Evolutionary conservation across 2,797 vertebrate genomes (phyloP).

Genomic region (Chaetodon trifasciatus): DNA sequence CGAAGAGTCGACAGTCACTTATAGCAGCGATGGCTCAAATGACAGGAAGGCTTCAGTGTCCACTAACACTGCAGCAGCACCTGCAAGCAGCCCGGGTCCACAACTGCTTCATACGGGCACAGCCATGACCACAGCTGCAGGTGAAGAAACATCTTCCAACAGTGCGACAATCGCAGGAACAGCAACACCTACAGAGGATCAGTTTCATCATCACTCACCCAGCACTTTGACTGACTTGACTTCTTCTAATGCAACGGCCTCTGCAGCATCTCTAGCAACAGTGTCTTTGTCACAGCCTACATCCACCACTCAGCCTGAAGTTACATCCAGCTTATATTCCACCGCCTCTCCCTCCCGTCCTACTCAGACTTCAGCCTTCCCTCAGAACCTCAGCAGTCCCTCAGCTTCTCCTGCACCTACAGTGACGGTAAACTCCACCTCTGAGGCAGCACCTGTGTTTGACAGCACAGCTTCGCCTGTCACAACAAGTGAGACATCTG

Average conservation of each 20-base stretch:
- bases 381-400: slow-evolving; percentile 1
- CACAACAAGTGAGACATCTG: neutral
- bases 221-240: neutral
- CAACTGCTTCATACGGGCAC: neutral
- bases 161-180: neutral
- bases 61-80: neutral
- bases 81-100: neutral
- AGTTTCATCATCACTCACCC: neutral
- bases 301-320: neutral
- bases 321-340: neutral
- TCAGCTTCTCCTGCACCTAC: neutral
- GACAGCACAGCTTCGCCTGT: neutral
- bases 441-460: neutral
- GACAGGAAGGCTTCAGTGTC: neutral
- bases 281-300: neutral
- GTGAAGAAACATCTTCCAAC: neutral
- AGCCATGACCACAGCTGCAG: slow-evolving; percentile 1
- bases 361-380: neutral
- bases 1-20: accelerated
- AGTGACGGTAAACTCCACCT: neutral
- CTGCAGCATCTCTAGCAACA: neutral
- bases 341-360: slow-evolving; percentile 4
- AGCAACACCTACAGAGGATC: neutral
- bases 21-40: neutral
- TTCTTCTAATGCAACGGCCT: neutral